Percentiles rank a stretch among this genome's conserved stretches.
Evolutionary conservation across 1,140 invertebrate species (phyloP).

Genomic region (Mactra quadrangularis): DNA sequence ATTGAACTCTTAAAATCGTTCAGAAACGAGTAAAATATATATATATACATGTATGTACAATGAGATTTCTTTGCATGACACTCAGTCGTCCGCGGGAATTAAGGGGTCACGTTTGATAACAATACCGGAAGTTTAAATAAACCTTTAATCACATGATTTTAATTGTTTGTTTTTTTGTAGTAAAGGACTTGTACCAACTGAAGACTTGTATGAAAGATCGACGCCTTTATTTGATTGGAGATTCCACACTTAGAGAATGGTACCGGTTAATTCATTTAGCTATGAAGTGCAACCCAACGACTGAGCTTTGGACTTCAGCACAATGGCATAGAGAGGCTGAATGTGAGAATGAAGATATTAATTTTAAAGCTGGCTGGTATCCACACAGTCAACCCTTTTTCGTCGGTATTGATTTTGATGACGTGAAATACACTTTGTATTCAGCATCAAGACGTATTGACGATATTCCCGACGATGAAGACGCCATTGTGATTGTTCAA

Average conservation of each 20-base stretch:
- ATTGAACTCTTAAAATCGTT: too few relatives aligned
- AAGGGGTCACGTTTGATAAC: too few relatives aligned
- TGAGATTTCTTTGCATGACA: too few relatives aligned
- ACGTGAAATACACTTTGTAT: slow-evolving; percentile 6
- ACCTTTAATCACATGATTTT: too few relatives aligned
- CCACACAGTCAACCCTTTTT: slow-evolving; percentile 21
- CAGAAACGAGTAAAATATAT: too few relatives aligned
- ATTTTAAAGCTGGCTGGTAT: slow-evolving; percentile 9
- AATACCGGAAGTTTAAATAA: too few relatives aligned
- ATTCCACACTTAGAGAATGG: background rate
- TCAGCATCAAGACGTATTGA: slow-evolving; percentile 5
- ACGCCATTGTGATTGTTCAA: slow-evolving; percentile 26
- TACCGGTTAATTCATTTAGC: background rate
- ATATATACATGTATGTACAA: too few relatives aligned
- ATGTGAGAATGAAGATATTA: background rate
- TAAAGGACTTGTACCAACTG: too few relatives aligned
- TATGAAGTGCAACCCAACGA: background rate
- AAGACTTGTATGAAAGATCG: background rate
- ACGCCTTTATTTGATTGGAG: slow-evolving; percentile 6
- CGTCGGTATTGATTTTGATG: background rate
- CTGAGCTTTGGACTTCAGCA: background rate
- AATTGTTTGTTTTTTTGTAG: too few relatives aligned
- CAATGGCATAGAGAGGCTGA: background rate
- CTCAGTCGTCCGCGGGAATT: too few relatives aligned
- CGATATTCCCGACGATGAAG: background rate